Percentiles rank a stretch among this genome's conserved stretches.
These are phyloP conservation scores for Donacobius atricapilla DNA, from an alignment of 2,113 vertebrate genomes.

Conservation along the genomic window DNA sequence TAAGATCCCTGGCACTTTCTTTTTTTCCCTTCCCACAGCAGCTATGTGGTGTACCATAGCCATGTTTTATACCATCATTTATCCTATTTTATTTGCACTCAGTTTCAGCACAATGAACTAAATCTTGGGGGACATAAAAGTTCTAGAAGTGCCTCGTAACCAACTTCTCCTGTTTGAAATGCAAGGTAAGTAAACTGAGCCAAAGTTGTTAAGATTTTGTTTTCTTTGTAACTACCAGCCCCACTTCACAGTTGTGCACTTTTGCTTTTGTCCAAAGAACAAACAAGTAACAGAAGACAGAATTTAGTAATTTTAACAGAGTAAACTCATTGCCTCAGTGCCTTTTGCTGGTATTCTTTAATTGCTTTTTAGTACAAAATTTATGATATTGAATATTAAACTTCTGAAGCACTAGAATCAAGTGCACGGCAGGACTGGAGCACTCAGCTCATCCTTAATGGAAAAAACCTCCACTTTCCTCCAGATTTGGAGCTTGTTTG, in stretches of 20 bases:
- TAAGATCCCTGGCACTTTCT: no score
- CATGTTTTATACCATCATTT: slow-evolving; percentile 9
- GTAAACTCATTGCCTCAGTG: not conserved
- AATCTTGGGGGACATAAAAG: slow-evolving; percentile 27
- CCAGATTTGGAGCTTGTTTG: not conserved
- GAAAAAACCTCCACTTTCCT: not conserved
- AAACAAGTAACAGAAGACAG: not conserved
- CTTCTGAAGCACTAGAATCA: not conserved
- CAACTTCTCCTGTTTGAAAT: not conserved
- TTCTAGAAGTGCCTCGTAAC: not conserved
- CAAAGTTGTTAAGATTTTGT: not conserved
- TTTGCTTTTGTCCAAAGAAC: not conserved
- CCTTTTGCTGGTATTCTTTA: not conserved
- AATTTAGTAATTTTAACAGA: not conserved
- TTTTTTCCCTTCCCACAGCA: not conserved
- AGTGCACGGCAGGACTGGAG: not conserved
- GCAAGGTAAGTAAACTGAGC: not conserved
- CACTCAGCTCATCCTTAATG: not conserved
- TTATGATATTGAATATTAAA: not conserved
- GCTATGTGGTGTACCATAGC: fast-evolving
- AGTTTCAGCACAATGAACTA: slow-evolving; percentile 13
- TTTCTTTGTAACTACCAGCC: not conserved
- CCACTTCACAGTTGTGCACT: not conserved
- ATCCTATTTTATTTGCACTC: slow-evolving; percentile 38
- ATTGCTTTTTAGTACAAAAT: not conserved